These are phyloP conservation scores for Cerceris ruficornis DNA, from an alignment of 2,888 invertebrate genomes.

Conservation along the genomic window DNA sequence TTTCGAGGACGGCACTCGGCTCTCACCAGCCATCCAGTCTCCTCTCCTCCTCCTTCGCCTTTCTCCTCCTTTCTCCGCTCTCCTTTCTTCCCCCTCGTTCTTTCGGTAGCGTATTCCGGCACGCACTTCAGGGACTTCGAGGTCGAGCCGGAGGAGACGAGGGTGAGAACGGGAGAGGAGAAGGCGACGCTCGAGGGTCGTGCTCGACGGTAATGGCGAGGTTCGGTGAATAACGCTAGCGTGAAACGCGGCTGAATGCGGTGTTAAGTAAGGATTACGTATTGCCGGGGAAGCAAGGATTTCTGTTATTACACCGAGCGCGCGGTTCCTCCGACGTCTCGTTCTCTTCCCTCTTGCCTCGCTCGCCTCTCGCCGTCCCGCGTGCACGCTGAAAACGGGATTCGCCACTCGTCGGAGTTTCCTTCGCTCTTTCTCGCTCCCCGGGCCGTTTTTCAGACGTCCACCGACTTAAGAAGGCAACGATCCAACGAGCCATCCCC, in stretches of 20 bases:
- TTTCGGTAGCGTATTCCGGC: conserved; percentile 12
- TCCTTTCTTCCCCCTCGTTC: conserved; percentile 9
- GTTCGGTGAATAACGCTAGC: conserved; percentile 18
- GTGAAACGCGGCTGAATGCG: conserved; percentile 23
- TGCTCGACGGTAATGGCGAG: conserved; percentile 3
- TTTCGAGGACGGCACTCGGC: conserved; percentile 39
- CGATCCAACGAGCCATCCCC: too few relatives aligned
- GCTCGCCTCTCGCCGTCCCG: not conserved
- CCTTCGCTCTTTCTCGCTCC: not conserved
- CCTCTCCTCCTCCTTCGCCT: not conserved
- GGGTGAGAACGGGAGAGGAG: not conserved
- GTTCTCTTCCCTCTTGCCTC: not conserved
- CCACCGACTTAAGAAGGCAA: too few relatives aligned
- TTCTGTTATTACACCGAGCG: conserved; percentile 1
- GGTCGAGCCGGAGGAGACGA: not conserved
- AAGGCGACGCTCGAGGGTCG: conserved; percentile 7
- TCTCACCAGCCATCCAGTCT: conserved; percentile 4
- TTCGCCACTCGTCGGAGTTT: conserved; percentile 6
- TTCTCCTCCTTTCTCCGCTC: conserved; percentile 8
- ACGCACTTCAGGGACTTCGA: conserved; percentile 34
- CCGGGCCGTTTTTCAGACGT: not conserved
- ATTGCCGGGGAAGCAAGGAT: conserved; percentile 9
- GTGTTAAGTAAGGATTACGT: conserved; percentile 25
- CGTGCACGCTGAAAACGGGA: too few relatives aligned
- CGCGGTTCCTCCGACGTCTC: not conserved